A percentile compares a stretch with the other conserved stretches of the same genome.
Conservation (phyloP, 2,888 invertebrate species). For the Spialia ferax region DNA sequence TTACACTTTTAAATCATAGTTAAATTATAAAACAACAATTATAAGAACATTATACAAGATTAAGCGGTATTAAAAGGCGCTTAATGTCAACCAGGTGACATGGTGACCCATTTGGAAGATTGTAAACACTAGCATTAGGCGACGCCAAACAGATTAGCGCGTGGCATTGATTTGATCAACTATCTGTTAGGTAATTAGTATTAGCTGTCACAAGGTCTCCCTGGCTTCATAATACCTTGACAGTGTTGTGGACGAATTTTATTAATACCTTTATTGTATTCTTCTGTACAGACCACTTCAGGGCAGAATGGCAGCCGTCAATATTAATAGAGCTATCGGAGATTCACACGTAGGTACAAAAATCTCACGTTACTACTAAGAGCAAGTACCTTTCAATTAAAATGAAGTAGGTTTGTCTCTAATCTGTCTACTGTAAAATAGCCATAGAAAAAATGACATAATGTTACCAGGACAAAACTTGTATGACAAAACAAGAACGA, state of each 20-base stretch:
- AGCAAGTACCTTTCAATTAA: no score
- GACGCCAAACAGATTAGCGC: background rate
- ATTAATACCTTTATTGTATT: background rate
- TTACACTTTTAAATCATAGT: background rate
- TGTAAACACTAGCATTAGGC: slow-evolving; percentile 8
- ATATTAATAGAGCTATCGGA: no score
- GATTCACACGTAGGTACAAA: no score
- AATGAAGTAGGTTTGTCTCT: no score
- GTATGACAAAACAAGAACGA: no score
- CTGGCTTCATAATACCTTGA: background rate
- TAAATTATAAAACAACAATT: slow-evolving; percentile 14
- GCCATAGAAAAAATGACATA: no score
- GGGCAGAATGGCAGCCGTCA: no score
- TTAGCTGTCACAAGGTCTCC: background rate
- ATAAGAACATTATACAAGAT: background rate
- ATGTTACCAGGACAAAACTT: no score
- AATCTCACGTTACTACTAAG: no score
- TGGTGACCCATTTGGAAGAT: slow-evolving; percentile 2
- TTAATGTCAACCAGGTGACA: slow-evolving; percentile 13
- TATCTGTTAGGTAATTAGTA: background rate
- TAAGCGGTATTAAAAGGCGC: slow-evolving; percentile 18
- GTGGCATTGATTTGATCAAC: slow-evolving; percentile 1
- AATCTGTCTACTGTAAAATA: no score
- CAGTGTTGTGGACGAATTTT: background rate
- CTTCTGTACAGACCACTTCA: no score